These are phyloP conservation scores for Tachyglossus aculeatus DNA, from an alignment of 2,797 vertebrate genomes.

Conservation along the genomic window DNA sequence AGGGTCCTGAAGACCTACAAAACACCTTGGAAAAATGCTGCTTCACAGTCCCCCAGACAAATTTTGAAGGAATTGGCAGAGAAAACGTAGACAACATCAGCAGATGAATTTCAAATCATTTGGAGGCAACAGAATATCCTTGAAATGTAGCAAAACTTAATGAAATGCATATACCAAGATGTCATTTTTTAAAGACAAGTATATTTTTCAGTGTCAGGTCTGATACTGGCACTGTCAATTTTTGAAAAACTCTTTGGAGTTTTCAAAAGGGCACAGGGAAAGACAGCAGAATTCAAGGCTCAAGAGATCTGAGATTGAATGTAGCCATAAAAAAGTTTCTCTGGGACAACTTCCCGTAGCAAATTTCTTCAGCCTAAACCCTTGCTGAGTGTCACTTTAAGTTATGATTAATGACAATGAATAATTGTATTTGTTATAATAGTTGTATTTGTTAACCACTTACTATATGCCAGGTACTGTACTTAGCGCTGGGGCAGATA, in stretches of 20 bases:
- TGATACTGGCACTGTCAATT: slow-evolving; percentile 22
- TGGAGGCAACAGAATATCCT: too few relatives aligned
- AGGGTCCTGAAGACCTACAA: slow-evolving; percentile 6
- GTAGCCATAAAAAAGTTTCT: background rate
- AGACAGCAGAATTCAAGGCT: slow-evolving; percentile 1
- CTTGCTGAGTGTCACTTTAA: too few relatives aligned
- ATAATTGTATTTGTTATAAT: too few relatives aligned
- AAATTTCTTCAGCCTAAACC: too few relatives aligned
- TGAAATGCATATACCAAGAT: slow-evolving; percentile 38
- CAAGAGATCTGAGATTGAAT: background rate
- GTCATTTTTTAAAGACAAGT: background rate
- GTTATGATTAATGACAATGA: too few relatives aligned
- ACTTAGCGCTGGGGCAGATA: too few relatives aligned
- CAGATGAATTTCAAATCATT: slow-evolving; percentile 27
- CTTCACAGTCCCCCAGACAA: slow-evolving; percentile 8
- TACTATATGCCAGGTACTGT: too few relatives aligned
- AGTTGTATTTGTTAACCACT: too few relatives aligned
- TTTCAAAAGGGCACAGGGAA: slow-evolving; percentile 6
- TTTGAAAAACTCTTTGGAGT: slow-evolving; percentile 30
- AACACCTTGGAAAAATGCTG: background rate
- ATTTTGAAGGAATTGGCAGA: slow-evolving; percentile 23
- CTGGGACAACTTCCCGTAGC: too few relatives aligned
- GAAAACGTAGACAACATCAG: slow-evolving; percentile 26
- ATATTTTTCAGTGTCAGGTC: slow-evolving; percentile 7
- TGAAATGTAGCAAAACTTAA: slow-evolving; percentile 12